Evolutionary conservation across 2,113 vertebrate genomes (phyloP), one percentile per base, ranked within the genome.

Genomic region (Calyptomena viridis): DNA sequence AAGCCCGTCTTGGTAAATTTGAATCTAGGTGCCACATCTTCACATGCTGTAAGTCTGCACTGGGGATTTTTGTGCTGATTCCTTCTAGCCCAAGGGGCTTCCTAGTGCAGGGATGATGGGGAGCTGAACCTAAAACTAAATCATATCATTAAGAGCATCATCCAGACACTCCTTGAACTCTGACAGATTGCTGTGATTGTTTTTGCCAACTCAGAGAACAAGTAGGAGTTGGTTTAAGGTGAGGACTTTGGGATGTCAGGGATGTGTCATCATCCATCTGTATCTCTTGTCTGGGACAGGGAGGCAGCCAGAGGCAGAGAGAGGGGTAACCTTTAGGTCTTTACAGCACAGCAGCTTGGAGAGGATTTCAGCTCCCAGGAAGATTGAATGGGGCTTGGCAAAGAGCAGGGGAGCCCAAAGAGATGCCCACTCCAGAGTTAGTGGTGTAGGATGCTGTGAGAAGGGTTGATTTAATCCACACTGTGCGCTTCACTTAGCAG

Each of bases 401-500:
- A 42, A 64, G 44, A 35, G 18, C 11, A 5, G 31, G 39, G 52
- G 25, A 56, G 42, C 14, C 46, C 35, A 6, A 2, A 23, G 50
- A 71, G n/a, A 8, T 69, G 35, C 27, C 49, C 20, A 39, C 24
- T 24, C n/a, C 39, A 28, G 44, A 35, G 55, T 78, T 4, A 49
- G 24, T 21, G 6, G 13, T 59, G 18, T 37, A 24, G 24, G n/a
- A 33, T 49, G 47, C 20, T 31, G 39, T 5, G 3, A 69, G 60
- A 7, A 74, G 37, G 19, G 11, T 42, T 63, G 17, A 63, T 84
- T 71, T 50, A 18, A 35, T 64, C 46, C 40, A 35, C 22, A 25
- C 18, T 4, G 0, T 55, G 49, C 3, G 2, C 7, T 50, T 55
- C 7, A 1, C 5, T 2, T 46, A 55, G 56, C 56, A 71, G 30